Evolutionary conservation across 2,113 vertebrate species (phyloP).

Genomic region (Campylorhamphus procurvoides): DNA sequence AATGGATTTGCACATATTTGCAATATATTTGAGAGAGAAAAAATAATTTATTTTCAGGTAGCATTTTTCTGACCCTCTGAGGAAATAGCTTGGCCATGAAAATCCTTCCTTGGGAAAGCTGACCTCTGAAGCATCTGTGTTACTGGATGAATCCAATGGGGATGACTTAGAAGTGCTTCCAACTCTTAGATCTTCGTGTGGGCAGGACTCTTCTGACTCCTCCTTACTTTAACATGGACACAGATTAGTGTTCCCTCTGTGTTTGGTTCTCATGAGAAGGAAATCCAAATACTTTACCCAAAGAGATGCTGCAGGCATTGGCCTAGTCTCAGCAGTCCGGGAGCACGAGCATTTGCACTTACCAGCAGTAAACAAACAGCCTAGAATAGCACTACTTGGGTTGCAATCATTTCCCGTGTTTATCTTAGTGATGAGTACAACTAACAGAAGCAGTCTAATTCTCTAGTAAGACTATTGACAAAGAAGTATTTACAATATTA

Average conservation of each 20-base stretch:
- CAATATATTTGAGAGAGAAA: not conserved
- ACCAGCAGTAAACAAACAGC: not conserved
- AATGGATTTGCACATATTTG: not conserved
- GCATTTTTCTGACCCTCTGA: not conserved
- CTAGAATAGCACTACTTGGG: not conserved
- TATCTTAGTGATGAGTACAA: not conserved
- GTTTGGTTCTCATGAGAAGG: not conserved
- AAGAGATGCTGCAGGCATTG: not conserved
- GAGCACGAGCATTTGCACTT: not conserved
- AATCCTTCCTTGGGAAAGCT: not conserved
- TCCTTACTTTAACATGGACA: not conserved
- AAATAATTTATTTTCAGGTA: not conserved
- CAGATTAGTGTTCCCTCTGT: not conserved
- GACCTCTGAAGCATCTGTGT: fast-evolving
- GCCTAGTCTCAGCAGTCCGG: fast-evolving
- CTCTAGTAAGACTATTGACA: not conserved
- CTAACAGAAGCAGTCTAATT: not conserved
- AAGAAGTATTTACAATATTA: not conserved
- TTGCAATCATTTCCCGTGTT: not conserved
- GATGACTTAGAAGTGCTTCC: not conserved
- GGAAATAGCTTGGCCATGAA: not conserved
- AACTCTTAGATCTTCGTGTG: not conserved
- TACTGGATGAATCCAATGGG: not conserved
- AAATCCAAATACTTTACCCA: not conserved
- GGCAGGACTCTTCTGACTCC: not conserved